Conservation (phyloP, 2,113 vertebrate genomes). For the Alligator mississippiensis region DNA sequence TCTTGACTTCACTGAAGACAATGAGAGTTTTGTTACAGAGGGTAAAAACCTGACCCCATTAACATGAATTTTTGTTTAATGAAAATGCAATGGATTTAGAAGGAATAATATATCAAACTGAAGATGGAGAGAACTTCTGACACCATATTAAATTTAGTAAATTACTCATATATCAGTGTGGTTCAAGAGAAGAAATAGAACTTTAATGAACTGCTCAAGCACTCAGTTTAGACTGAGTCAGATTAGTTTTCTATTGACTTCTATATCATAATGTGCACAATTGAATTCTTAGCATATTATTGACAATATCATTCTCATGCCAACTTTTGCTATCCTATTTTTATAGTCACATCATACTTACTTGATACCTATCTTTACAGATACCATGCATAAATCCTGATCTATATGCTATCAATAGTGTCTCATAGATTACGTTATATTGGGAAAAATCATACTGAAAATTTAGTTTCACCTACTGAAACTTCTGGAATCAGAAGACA, state of each 20-base stretch:
- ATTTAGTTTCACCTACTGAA: neutral
- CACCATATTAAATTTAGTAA: neutral
- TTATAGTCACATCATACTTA: neutral
- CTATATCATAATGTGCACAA: neutral
- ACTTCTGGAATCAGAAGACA: slow-evolving; percentile 20
- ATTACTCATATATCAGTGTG: fast-evolving
- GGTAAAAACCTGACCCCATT: neutral
- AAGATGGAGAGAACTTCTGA: neutral
- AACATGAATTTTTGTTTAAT: neutral
- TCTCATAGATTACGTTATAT: neutral
- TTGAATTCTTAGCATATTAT: neutral
- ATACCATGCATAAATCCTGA: neutral
- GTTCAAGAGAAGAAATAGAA: neutral
- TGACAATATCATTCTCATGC: neutral
- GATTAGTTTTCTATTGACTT: neutral
- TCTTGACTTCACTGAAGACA: neutral
- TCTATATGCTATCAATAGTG: neutral
- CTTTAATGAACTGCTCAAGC: neutral
- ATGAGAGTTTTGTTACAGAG: neutral
- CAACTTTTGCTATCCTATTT: neutral
- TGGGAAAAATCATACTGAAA: neutral
- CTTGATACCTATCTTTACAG: neutral
- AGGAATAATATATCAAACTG: neutral
- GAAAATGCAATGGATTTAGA: neutral
- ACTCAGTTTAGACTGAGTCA: neutral